A percentile compares a stretch with the other conserved stretches of the same genome.
Evolutionary conservation across 2,113 vertebrate genomes (phyloP).

Genomic region (Vombatus ursinus): DNA sequence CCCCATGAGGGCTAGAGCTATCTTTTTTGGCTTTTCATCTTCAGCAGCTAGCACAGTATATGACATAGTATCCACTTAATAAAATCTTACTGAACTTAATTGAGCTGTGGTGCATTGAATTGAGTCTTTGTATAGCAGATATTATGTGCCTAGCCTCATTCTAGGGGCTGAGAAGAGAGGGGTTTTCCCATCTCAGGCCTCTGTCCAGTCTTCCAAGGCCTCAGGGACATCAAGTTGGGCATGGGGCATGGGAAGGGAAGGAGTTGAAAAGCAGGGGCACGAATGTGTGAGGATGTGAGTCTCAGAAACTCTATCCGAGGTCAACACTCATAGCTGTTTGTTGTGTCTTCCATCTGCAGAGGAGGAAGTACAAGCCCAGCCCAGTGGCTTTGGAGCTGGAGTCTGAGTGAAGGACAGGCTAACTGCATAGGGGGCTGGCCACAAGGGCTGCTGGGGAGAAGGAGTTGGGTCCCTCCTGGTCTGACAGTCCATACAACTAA

Average conservation of each 20-base stretch:
- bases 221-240: neutral
- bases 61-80: neutral
- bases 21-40: neutral
- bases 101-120: neutral
- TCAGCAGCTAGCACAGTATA: neutral
- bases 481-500: neutral
- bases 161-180: neutral
- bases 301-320: neutral
- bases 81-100: neutral
- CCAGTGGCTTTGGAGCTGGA: neutral
- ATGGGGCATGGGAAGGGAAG: neutral
- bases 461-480: neutral
- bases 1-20: neutral
- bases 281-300: neutral
- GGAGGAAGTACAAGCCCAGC: neutral
- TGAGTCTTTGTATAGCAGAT: neutral
- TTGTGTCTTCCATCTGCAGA: neutral
- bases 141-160: neutral
- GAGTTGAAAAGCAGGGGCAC: neutral
- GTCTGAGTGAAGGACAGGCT: neutral
- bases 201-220: neutral
- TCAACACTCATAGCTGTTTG: neutral
- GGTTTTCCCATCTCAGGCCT: neutral
- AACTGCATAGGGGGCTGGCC: neutral
- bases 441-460: neutral